phyloP scores from a whole-genome alignment of 2,888 invertebrate species.

The Rhamnusium bicolor region DNA sequence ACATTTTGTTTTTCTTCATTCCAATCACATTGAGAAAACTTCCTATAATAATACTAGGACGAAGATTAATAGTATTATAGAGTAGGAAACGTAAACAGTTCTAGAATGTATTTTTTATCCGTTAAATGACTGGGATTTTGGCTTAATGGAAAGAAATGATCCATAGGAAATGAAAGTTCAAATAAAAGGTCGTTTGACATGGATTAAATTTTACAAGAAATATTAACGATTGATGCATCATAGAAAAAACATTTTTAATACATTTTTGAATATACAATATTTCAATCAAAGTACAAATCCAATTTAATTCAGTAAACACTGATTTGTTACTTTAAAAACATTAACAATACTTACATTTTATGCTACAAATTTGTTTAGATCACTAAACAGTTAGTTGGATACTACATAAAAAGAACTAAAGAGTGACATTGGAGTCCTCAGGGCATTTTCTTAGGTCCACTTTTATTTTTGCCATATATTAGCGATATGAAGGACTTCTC shows the following conservation, averaged over 20 bases:
- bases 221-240: not conserved
- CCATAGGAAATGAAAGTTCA: not conserved
- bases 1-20: slow-evolving; percentile 19
- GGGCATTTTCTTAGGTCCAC: no score
- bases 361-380: no score
- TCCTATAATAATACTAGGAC: slow-evolving; percentile 3
- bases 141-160: not conserved
- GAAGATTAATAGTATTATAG: slow-evolving; percentile 4
- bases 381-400: no score
- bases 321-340: no score
- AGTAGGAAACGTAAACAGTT: slow-evolving; percentile 5
- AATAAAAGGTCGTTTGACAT: not conserved
- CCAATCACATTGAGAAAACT: slow-evolving; percentile 1
- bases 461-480: no score
- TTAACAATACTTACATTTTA: no score
- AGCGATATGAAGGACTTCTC: no score
- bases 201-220: not conserved
- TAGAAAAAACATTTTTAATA: not conserved
- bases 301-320: no score
- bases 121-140: not conserved
- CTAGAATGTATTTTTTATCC: not conserved
- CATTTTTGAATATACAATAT: not conserved
- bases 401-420: no score
- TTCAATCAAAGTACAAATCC: no score
- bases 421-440: no score